phyloP scores from a whole-genome alignment of 1,140 invertebrate genomes.

The Hyphantria cunea region DNA sequence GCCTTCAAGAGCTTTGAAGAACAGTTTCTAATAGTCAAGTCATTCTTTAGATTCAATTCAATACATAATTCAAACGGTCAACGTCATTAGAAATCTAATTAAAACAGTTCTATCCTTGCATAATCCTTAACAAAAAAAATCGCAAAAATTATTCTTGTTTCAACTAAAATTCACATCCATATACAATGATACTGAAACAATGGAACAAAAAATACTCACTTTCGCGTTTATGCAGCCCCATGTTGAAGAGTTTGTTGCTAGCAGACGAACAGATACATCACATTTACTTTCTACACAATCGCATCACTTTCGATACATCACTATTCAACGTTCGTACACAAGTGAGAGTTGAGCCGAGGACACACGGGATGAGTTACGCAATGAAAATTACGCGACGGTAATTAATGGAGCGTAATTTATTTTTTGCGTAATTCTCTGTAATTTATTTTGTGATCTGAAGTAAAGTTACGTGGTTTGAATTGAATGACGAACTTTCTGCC shows the following conservation, averaged over 20 bases:
- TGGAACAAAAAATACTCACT: constrained; percentile 50
- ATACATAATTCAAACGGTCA: no score
- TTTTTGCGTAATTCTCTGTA: constrained; percentile 2
- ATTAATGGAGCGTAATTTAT: neutral
- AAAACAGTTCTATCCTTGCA: no score
- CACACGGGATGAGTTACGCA: constrained; percentile 20
- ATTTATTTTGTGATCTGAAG: neutral
- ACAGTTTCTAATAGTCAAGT: no score
- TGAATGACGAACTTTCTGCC: neutral
- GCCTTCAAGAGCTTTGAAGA: no score
- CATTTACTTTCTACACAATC: constrained; percentile 50
- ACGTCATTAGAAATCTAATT: no score
- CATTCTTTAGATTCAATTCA: no score
- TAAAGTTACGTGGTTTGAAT: constrained; percentile 11
- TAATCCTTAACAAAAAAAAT: no score
- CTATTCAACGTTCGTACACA: constrained; percentile 38
- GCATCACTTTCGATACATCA: constrained; percentile 52
- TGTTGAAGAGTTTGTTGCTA: constrained; percentile 36
- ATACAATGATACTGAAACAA: no score
- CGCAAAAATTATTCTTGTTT: no score
- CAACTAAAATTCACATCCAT: no score
- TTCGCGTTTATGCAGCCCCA: constrained; percentile 63
- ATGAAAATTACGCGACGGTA: constrained; percentile 3
- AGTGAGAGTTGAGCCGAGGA: constrained; percentile 20
- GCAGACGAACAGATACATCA: constrained; percentile 41